Percentiles rank a stretch among this genome's conserved stretches.
Evolutionary conservation across 2,113 vertebrate genomes (phyloP).

Genomic region (Pangasianodon hypophthalmus): DNA sequence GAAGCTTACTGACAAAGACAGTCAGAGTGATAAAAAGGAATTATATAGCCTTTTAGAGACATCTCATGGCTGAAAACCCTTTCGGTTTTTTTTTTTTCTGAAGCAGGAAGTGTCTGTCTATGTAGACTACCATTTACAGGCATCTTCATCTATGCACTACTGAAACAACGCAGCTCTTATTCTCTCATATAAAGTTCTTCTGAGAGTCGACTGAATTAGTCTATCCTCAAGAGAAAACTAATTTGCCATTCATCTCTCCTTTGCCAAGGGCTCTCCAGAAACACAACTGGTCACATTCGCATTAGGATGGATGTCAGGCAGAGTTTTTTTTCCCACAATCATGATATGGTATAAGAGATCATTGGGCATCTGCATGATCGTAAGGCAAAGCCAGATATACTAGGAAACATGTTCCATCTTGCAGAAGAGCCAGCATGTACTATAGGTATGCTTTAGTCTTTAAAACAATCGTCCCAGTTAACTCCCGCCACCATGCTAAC

Average conservation of each 20-base stretch:
- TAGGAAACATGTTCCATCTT: not conserved
- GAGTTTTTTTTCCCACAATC: not conserved
- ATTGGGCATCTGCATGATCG: not conserved
- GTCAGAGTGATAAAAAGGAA: conserved; percentile 46
- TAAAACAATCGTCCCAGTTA: not conserved
- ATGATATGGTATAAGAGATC: not conserved
- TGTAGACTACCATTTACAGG: conserved; percentile 18
- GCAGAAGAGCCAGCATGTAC: not conserved
- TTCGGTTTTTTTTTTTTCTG: conserved; percentile 4
- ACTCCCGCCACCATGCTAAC: not conserved
- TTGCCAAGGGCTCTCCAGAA: conserved; percentile 29
- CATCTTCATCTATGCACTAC: conserved; percentile 13
- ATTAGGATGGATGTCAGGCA: conserved; percentile 5
- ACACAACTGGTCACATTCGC: conserved; percentile 3
- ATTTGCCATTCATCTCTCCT: conserved; percentile 27
- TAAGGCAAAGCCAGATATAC: not conserved
- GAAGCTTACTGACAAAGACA: conserved; percentile 37
- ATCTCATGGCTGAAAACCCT: conserved; percentile 29
- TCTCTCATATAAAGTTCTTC: not conserved
- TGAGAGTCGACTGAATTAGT: conserved; percentile 12
- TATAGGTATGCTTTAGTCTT: not conserved
- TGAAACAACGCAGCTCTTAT: conserved; percentile 29
- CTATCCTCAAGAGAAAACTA: conserved; percentile 8
- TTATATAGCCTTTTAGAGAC: conserved; percentile 35
- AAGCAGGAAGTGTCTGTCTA: conserved; percentile 17